Evolutionary conservation across 2,113 vertebrate genomes (phyloP).

Genomic region (Periophthalmodon schlosseri): DNA sequence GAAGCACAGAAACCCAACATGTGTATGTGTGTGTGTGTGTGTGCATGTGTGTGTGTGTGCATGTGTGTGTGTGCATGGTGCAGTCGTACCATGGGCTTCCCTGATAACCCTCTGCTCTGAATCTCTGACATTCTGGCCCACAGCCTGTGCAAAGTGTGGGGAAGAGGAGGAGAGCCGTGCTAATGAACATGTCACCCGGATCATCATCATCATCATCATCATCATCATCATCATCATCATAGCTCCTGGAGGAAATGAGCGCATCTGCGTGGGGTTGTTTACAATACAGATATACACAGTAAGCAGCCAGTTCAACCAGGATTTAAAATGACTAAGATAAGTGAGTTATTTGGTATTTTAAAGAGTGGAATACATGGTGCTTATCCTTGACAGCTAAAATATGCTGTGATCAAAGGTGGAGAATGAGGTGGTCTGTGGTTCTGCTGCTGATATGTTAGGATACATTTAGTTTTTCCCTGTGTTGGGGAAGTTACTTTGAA

Average conservation of each 20-base stretch:
- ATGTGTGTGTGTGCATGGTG: background rate
- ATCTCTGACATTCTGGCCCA: slow-evolving; percentile 23
- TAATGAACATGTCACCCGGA: slow-evolving; percentile 39
- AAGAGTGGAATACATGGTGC: too few species aligned
- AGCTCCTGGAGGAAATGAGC: slow-evolving; percentile 20
- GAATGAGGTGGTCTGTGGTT: too few species aligned
- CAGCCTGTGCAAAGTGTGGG: slow-evolving; percentile 23
- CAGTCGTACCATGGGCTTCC: slow-evolving; percentile 38
- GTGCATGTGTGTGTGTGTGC: background rate
- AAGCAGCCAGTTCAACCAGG: background rate
- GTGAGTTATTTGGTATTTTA: too few species aligned
- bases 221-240: slow-evolving; percentile 7
- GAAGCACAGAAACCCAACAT: too few species aligned
- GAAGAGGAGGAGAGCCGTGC: slow-evolving; percentile 23
- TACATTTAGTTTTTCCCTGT: too few species aligned
- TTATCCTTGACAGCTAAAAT: too few species aligned
- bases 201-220: too few species aligned
- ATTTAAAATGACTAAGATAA: background rate
- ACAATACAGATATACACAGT: background rate
- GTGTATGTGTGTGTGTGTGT: background rate
- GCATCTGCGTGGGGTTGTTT: slow-evolving; percentile 26
- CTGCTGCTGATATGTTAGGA: too few species aligned
- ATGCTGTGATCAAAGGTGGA: too few species aligned
- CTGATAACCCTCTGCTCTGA: slow-evolving; percentile 34
- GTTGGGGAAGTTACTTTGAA: too few species aligned